Conservation (phyloP, 2,113 vertebrate genomes). For the Sinocyclocheilus anshuiensis region DNA sequence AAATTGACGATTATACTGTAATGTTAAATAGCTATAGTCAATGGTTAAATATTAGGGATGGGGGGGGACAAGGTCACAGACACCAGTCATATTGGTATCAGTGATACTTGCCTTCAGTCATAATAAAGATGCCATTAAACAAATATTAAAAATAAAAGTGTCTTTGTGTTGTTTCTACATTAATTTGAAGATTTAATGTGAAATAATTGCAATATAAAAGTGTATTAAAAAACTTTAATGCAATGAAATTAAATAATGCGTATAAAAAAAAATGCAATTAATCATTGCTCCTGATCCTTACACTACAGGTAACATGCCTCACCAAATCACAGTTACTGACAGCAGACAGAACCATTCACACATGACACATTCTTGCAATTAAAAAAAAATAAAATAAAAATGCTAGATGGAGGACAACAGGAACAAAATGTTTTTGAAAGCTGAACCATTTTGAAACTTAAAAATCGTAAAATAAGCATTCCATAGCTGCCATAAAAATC, state of each 20-base stretch:
- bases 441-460: not conserved
- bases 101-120: no score
- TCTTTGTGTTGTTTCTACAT: no score
- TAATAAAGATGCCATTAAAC: no score
- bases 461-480: not conserved
- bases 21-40: no score
- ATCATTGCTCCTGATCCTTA: not conserved
- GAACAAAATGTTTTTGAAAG: not conserved
- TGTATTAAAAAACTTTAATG: no score
- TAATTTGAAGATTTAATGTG: no score
- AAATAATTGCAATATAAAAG: no score
- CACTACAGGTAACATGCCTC: not conserved
- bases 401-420: not conserved
- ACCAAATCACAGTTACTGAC: not conserved
- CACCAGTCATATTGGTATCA: no score
- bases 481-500: conserved; percentile 2
- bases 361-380: not conserved
- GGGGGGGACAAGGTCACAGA: no score
- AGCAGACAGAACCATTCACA: not conserved
- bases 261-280: not conserved
- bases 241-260: not conserved
- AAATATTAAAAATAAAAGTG: no score
- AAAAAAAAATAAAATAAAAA: not conserved
- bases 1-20: no score
- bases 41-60: no score